These are phyloP conservation scores for Rhimphoctona megacephalus DNA, from an alignment of 2,888 invertebrate species.

Conservation along the genomic window DNA sequence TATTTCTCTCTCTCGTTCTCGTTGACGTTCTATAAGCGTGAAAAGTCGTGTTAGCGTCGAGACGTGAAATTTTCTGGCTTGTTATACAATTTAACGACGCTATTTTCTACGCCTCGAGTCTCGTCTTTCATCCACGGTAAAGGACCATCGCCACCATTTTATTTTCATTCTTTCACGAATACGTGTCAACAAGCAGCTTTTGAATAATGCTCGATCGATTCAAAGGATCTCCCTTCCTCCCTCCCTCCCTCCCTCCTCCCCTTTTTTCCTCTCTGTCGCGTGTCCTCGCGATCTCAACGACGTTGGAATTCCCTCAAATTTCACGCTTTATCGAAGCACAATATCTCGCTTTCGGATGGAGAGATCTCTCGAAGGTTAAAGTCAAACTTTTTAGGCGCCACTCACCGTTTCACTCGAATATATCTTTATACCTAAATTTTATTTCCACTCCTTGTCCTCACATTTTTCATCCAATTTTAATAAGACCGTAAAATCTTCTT, in stretches of 20 bases:
- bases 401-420: background rate
- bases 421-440: background rate
- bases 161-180: slow-evolving; percentile 41
- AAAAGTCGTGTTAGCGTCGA: slow-evolving; percentile 53
- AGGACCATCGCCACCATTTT: slow-evolving; percentile 24
- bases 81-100: slow-evolving; percentile 65
- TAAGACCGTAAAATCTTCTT: background rate
- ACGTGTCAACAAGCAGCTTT: slow-evolving; percentile 40
- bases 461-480: background rate
- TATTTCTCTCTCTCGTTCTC: slow-evolving; percentile 61
- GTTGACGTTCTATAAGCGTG: slow-evolving; percentile 54
- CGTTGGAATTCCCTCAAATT: slow-evolving; percentile 63
- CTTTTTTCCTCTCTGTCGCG: slow-evolving; percentile 10
- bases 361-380: slow-evolving; percentile 26
- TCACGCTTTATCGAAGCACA: slow-evolving; percentile 57
- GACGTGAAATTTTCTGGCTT: slow-evolving; percentile 70
- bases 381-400: slow-evolving; percentile 21
- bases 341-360: slow-evolving; percentile 23
- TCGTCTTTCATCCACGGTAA: slow-evolving; percentile 50
- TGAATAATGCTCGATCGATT: slow-evolving; percentile 39
- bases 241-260: background rate
- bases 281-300: slow-evolving; percentile 37
- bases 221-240: background rate
- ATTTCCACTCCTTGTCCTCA: background rate
- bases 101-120: slow-evolving; percentile 62